Base-by-base conservation (phyloP, 1,140 invertebrate genomes). In the Panagrolaimus sp. region DNA sequence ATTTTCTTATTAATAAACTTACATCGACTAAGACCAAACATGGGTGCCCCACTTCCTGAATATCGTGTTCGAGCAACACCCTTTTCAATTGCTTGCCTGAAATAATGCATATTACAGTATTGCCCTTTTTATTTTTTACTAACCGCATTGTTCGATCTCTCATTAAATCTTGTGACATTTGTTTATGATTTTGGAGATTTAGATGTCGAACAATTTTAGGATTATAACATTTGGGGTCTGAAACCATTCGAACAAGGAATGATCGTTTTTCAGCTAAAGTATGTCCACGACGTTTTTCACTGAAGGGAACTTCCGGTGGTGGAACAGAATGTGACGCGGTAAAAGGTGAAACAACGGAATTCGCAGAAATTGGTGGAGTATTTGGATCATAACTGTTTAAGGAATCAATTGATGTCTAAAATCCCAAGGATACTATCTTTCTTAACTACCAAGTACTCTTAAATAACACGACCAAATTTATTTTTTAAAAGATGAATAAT, bases 171-270 rank as follows among this genome's bases (percentile, higher is more conserved):
- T 83, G 79, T 24, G 75, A 78, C 72, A 80, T 82, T 63, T 82
- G 83, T n/a, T 83, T 80, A 67, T 83, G 80, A 43, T 75, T 81
- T 4, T 76, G 71, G 78, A 83, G 80, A 70, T 82, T 82, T 15
- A 82, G 69, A 63, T 82, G 80, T 12, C 82, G 80, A 21, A 82
- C 80, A 67, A 82, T 82, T 64, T 82, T 82, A 21, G 80, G 80
- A 76, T 82, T 82, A 68, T 82, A 82, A 67, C 82, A 83, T 47
- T 82, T 82, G 12, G 80, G 80, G 62, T 82, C 80, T 47, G 78
- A 80, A 48, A 82, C 80, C 80, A 82, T 82, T 15, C 80, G 71
- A 12, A 82, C 80, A 14, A 82, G 73, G 68, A 82, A 82, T 7
- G 79, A 82, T 48, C 79, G 73, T 44, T 81, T 79, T 69, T 79